Evolutionary conservation across 2,888 invertebrate species (phyloP), one percentile per base, ranked within the genome.

Genomic region (Hirtodrosophila alboralis): DNA sequence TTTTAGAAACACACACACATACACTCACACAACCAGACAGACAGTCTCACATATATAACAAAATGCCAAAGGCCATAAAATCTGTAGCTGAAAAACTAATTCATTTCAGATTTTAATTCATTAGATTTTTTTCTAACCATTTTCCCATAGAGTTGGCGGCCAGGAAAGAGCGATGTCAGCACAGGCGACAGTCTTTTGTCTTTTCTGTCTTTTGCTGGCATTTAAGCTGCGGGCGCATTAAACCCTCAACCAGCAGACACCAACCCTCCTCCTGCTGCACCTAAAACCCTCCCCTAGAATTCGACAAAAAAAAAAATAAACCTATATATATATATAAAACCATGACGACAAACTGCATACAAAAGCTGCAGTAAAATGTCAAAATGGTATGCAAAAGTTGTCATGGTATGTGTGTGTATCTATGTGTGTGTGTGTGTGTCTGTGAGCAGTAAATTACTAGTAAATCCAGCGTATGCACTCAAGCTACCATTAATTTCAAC

Each of bases 101-200:
- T 70, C 60, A 72, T 59, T 75, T 65, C 59, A 63, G 47, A 61
- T 72, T 71, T 71, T 59, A 71, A 72, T 75, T 78, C 75, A 79
- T 71, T 78, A 47, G 58, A 45, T n/a, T 26, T 33, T 28, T 27
- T 28, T 21, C 37, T 33, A 7, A 49, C n/a, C n/a, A n/a, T 37
- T 30, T 33, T 44, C 26, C 31, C 30, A 51, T 45, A 34, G n/a
- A 13, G 41, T 21, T 21, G 13, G 37, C 60, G 13, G 37, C 60
- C 47, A 53, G 54, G 27, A 43, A 47, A 49, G n/a, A n/a, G 48
- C 56, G 30, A 51, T 43, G 45, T 44, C 56, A 56, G 52, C 44
- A 31, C 23, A 43, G 48, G 37, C 41, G 38, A 33, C 26, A 49
- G 27, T 38, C 53, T 53, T 61, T 66, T 78, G 56, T 71, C 37